Percentiles rank a stretch among this genome's conserved stretches.
Conservation (phyloP, 2,888 invertebrate species). For the Phyto melanocephala region DNA sequence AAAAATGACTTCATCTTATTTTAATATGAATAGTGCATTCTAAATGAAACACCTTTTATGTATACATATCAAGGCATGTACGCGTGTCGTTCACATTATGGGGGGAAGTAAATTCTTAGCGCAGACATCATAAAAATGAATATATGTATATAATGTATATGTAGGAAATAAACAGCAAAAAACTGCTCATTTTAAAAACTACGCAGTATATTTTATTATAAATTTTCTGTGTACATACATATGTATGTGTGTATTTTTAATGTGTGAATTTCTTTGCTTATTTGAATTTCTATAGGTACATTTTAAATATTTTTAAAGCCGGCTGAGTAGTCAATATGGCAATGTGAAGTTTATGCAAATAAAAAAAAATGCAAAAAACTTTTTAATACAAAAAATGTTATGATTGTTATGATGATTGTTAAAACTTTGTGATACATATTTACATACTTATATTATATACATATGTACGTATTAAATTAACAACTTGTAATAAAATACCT, state of each 20-base stretch:
- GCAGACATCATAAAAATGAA: neutral
- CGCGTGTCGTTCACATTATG: constrained; percentile 37
- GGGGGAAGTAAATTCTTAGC: constrained; percentile 10
- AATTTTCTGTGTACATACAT: neutral
- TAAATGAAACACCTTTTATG: too few relatives aligned
- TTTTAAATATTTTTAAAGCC: constrained; percentile 40
- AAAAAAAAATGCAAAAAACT: neutral
- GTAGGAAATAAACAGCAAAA: neutral
- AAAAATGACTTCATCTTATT: too few relatives aligned
- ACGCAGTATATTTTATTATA: constrained; percentile 45
- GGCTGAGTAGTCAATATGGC: neutral
- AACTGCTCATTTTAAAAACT: constrained; percentile 25
- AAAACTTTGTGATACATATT: too few relatives aligned
- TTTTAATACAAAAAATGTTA: too few relatives aligned
- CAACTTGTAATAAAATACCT: neutral
- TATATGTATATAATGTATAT: neutral
- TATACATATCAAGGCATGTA: neutral
- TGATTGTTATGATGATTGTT: too few relatives aligned
- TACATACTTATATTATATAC: too few relatives aligned
- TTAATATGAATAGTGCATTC: too few relatives aligned
- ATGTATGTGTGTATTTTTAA: neutral
- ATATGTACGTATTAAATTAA: neutral
- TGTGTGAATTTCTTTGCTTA: neutral
- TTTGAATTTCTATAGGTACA: constrained; percentile 36
- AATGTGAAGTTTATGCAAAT: constrained; percentile 48